Evolutionary conservation across 1,140 invertebrate genomes (phyloP).

Genomic region (Bombus terrestris): DNA sequence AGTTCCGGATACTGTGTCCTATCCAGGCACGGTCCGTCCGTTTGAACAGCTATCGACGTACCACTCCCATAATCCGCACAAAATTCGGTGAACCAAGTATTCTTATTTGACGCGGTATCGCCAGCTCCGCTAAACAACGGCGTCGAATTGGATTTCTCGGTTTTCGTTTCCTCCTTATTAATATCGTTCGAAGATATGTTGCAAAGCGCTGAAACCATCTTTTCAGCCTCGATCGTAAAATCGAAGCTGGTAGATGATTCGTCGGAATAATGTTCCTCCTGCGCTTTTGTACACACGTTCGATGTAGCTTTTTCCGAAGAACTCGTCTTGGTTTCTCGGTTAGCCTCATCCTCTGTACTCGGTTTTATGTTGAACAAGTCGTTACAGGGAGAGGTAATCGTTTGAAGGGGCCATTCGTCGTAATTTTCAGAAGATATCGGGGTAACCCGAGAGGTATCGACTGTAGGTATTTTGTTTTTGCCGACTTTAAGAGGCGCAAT

Average conservation of each 20-base stretch:
- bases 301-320: constrained; percentile 39
- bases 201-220: constrained; percentile 79
- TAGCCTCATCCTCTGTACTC: not conserved
- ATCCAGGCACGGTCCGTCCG: constrained; percentile 40
- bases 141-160: constrained; percentile 38
- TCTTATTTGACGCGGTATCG: constrained; percentile 65
- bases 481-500: constrained; percentile 33
- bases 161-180: constrained; percentile 59
- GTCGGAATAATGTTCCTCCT: constrained; percentile 73
- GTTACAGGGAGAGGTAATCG: not conserved
- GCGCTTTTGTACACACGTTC: constrained; percentile 22
- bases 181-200: constrained; percentile 73
- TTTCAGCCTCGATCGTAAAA: constrained; percentile 79
- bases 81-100: constrained; percentile 66
- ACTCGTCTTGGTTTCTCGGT: not conserved
- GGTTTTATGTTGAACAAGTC: constrained; percentile 11
- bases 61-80: constrained; percentile 55
- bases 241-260: constrained; percentile 76
- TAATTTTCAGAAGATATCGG: constrained; percentile 29
- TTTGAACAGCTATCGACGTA: constrained; percentile 68
- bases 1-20: constrained; percentile 67
- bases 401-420: constrained; percentile 47
- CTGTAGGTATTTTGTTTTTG: constrained; percentile 35
- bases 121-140: constrained; percentile 61
- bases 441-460: constrained; percentile 19